Evolutionary conservation across 2,888 invertebrate species (phyloP).

Genomic region (Frankliniella intonsa): DNA sequence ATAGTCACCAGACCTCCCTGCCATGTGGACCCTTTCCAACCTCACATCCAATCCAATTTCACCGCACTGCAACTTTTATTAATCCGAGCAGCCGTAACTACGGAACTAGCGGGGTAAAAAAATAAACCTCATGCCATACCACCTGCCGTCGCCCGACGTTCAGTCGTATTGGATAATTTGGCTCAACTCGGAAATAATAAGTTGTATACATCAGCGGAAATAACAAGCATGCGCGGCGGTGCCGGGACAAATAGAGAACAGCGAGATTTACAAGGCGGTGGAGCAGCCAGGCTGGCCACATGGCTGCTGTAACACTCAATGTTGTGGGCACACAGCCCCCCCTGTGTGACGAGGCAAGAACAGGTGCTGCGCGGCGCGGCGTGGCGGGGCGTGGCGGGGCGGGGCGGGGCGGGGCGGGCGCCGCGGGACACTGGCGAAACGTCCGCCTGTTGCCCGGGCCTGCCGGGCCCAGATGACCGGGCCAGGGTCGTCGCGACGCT

Average conservation of each 20-base stretch:
- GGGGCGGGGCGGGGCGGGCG: neutral
- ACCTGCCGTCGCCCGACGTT: no score
- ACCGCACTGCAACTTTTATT: no score
- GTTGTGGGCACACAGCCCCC: neutral
- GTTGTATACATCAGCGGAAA: no score
- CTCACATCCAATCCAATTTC: no score
- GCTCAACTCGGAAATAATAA: no score
- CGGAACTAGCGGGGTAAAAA: no score
- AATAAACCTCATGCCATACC: no score
- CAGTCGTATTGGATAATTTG: no score
- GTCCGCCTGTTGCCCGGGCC: neutral
- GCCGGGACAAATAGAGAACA: neutral
- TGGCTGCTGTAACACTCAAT: neutral
- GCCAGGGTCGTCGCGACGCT: neutral
- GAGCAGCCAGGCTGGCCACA: neutral
- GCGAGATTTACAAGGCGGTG: neutral
- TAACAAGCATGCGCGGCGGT: neutral
- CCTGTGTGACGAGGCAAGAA: neutral
- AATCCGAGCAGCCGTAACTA: no score
- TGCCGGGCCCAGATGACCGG: conserved; percentile 2
- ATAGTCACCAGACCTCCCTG: no score
- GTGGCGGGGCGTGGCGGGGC: neutral
- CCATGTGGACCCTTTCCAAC: no score
- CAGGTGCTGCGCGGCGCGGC: neutral
- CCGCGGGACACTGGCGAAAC: neutral